Base-by-base conservation (phyloP, 1,140 invertebrate species). In the Anastrepha ludens region DNA sequence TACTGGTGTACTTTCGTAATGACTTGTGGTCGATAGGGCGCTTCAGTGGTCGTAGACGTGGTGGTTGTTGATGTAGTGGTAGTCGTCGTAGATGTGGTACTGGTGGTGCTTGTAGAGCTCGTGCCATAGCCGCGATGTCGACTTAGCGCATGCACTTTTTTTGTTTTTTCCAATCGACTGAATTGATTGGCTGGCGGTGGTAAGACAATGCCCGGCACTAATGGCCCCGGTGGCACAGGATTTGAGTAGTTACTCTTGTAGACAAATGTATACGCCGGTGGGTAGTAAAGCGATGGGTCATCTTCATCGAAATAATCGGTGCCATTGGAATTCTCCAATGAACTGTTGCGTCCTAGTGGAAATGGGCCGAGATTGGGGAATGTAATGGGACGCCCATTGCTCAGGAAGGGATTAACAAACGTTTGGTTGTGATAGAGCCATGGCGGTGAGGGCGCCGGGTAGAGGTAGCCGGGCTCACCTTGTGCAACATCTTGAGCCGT, bases 151-250 rank as follows among this genome's bases (percentile, higher is more conserved):
- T 85, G 88, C 70, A 87, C 78, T 86, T 89, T 90, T 5, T 88
- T 88, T 20, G 15, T 13, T 60, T 89, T 88, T 86, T 92, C 90
- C 74, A 92, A 86, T n/a, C 90, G 89, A n/a, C 89, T 90, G 90
- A 98, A 98, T 93, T 98, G 98, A 91, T 98, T 96, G 0, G 97
- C 97, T 0, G 97, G 97, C 1, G 97, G 97, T 4, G 97, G 97
- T 58, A 98, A 93, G 17, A 98, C 96, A 74, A 98, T 97, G 39
- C 97, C 97, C 3, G 97, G 97, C 5, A 98, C 97, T 70, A 98
- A 92, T 0, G 97, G 97, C 85, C 97, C 97, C 0, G 97, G 96
- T 17, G 97, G 96, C 60, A 98, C 97, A 29, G 94, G 94, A 50
- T 96, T 96, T 1, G 96, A 94, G 92, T 98, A 97, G 90, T 97